phyloP scores from a whole-genome alignment of 2,113 vertebrate species.

The Mus musculus region GRCm39 chr1:45519001-45519500 shows the following conservation, averaged over 20 bases:
- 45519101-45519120: neutral
- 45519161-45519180: neutral
- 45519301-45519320: constrained; percentile 8
- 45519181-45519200: neutral
- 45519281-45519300: constrained; percentile 9
- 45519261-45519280: neutral
- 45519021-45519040: neutral
- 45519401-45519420: neutral
- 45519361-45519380: constrained; percentile 26
- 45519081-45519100: constrained; percentile 36
- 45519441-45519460: constrained; percentile 30
- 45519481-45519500: neutral
- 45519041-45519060: neutral
- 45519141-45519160: neutral
- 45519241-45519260: neutral
- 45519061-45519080: constrained; percentile 17
- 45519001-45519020: neutral
- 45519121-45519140: neutral
- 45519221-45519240: constrained; percentile 7
- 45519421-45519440: neutral
- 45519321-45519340: constrained; percentile 21
- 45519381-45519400: constrained; percentile 26
- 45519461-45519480: neutral
- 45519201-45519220: neutral
- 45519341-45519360: neutral